Evolutionary conservation across 2,888 invertebrate genomes (phyloP).

Genomic region (Lepidocyrtoides sp.): DNA sequence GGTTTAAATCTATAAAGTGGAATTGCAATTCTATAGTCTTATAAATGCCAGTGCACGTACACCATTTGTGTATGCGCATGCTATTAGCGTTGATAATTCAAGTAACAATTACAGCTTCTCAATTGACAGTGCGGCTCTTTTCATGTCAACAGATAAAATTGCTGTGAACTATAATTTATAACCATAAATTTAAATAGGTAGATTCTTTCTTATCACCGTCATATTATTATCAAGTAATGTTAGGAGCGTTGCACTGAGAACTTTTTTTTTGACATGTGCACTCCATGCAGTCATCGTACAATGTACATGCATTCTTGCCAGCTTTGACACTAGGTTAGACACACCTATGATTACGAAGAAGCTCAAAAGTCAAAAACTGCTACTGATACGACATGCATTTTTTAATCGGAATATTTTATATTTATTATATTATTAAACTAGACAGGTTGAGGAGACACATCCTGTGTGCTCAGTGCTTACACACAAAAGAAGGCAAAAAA

Average conservation of each 20-base stretch:
- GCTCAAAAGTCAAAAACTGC: not conserved
- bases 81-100: not conserved
- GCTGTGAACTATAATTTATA: not conserved
- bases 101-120: not conserved
- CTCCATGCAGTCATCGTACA: too few species aligned
- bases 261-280: too few species aligned
- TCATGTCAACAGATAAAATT: not conserved
- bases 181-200: constrained; percentile 6
- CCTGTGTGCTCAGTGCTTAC: not conserved
- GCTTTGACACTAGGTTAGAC: not conserved
- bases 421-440: not conserved
- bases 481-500: not conserved
- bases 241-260: too few species aligned
- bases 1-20: not conserved
- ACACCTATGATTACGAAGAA: not conserved
- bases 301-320: too few species aligned
- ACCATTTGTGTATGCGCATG: not conserved
- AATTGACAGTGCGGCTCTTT: constrained; percentile 5
- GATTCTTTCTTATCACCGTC: not conserved
- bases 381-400: not conserved
- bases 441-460: constrained; percentile 8
- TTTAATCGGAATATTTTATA: not conserved
- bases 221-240: not conserved
- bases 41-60: too few species aligned
- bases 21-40: not conserved